phyloP scores from a whole-genome alignment of 2,113 vertebrate genomes.

The Poeciliopsis turrubarensis region DNA sequence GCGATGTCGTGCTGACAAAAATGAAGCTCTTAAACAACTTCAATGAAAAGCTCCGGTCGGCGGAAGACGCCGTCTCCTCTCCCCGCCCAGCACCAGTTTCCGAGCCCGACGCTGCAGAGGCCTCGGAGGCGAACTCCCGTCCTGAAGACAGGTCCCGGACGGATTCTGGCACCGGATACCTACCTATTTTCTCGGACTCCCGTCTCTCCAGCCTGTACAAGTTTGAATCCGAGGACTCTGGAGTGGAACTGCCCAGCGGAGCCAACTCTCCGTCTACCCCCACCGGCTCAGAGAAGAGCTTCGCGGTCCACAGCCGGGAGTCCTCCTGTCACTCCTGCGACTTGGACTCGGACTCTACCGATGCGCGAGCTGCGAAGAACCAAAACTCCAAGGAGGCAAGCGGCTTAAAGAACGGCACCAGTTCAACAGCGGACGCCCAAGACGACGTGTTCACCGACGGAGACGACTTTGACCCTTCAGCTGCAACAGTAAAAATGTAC shows the following conservation, averaged over 20 bases:
- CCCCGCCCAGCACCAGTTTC: slow-evolving; percentile 48
- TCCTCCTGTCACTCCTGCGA: slow-evolving; percentile 85
- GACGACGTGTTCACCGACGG: slow-evolving; percentile 1
- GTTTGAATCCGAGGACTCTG: slow-evolving; percentile 89
- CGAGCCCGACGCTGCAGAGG: slow-evolving; percentile 53
- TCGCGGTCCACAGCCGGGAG: slow-evolving; percentile 86
- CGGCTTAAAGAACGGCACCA: slow-evolving; percentile 1
- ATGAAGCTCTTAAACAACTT: slow-evolving; percentile 83
- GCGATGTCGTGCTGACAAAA: slow-evolving; percentile 86
- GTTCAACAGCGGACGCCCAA: slow-evolving; percentile 6
- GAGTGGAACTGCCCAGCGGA: slow-evolving; percentile 86
- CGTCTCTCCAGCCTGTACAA: slow-evolving; percentile 81
- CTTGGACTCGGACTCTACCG: slow-evolving; percentile 66
- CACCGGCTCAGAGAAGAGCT: slow-evolving; percentile 85
- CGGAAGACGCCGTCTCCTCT: slow-evolving; percentile 61
- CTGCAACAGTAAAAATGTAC: slow-evolving; percentile 22
- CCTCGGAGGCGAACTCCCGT: slow-evolving; percentile 40
- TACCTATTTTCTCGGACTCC: slow-evolving; percentile 73
- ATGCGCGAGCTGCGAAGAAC: slow-evolving; percentile 55
- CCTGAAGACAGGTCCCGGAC: slow-evolving; percentile 3
- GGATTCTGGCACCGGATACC: slow-evolving; percentile 53
- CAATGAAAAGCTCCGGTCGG: slow-evolving; percentile 61
- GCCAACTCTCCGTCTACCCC: slow-evolving; percentile 86
- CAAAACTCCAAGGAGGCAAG: slow-evolving; percentile 62
- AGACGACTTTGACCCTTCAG: slow-evolving; percentile 22